Base-by-base conservation (phyloP, 1,140 invertebrate species). In the Drepana arcuata region DNA sequence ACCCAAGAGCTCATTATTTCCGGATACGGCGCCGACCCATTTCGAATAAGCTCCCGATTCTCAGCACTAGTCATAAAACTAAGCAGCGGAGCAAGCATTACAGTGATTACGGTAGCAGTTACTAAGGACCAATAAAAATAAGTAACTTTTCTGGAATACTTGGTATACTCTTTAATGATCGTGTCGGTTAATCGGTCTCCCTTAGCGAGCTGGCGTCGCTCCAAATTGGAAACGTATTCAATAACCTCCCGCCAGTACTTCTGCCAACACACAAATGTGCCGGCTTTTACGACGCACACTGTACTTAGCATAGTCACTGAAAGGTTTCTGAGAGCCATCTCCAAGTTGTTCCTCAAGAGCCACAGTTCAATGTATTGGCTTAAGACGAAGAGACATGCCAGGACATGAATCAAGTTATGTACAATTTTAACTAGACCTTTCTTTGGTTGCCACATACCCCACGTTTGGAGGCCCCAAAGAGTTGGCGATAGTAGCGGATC, bases 1-100 rank as follows among this genome's bases (percentile, higher is more conserved):
- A 43, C 27, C 69, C 69, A 73, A 9, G 66, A 68, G 14, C 66
- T 73, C 43, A 77, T 54, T 42, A 77, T 71, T 49, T 80, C 70
- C 13, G 75, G 70, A 47, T 71, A 73, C 2, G 61, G 40, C 1
- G 29, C 7, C 1, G 49, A 48, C 10, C 56, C 62, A 45, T 63
- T 66, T 12, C 13, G 53, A 4, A 61, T 56, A 1, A 36, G n/a
- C 11, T 39, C 35, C 24, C 42, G 52, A 23, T 39, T 37, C 12
- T 55, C 35, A 9, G 50, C 10, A 4, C 54, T 58, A 1, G 64
- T 63, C 5, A 65, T 38, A 29, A 61, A 71, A 14, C 44, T 43
- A 2, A 50, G 56, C 3, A 75, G 41, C 0, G 75, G 75, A 24
- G 72, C 58, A n/a, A 77, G 25, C 26, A 73, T 65, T 1, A 80